Evolutionary conservation across 2,113 vertebrate species (phyloP).

Genomic region (Eupsittula cactorum): DNA sequence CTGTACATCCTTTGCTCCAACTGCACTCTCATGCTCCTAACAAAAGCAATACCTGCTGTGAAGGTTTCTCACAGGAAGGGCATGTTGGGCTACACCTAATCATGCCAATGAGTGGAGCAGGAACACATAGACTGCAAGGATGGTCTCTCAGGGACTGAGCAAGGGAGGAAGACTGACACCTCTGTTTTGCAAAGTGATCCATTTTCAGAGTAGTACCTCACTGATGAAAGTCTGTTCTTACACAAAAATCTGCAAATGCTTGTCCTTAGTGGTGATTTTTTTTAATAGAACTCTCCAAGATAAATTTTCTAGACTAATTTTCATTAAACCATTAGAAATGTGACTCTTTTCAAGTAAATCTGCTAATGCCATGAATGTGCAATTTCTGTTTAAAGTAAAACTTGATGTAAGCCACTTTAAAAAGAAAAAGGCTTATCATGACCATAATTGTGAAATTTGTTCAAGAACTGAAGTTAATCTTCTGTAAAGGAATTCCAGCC

Average conservation of each 20-base stretch:
- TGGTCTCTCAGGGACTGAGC: background rate
- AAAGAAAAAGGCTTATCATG: background rate
- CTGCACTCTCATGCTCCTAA: background rate
- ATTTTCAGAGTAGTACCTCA: background rate
- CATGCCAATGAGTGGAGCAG: background rate
- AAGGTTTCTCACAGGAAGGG: background rate
- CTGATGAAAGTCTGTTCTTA: background rate
- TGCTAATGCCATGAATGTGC: background rate
- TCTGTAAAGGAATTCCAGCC: background rate
- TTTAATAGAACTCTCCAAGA: background rate
- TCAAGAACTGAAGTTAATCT: background rate
- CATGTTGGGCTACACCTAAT: background rate
- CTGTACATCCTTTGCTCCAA: accelerated
- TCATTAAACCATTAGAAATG: background rate
- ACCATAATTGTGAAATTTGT: background rate
- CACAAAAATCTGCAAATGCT: background rate
- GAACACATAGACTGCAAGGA: background rate
- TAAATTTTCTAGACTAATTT: background rate
- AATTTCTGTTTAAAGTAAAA: slow-evolving; percentile 17
- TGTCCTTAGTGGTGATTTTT: background rate
- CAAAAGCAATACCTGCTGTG: accelerated
- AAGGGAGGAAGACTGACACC: background rate
- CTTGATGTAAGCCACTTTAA: background rate
- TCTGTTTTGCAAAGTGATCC: background rate
- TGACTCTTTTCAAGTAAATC: background rate